Evolutionary conservation across 1,140 invertebrate genomes (phyloP).

Genomic region (Drosophila eugracilis): DNA sequence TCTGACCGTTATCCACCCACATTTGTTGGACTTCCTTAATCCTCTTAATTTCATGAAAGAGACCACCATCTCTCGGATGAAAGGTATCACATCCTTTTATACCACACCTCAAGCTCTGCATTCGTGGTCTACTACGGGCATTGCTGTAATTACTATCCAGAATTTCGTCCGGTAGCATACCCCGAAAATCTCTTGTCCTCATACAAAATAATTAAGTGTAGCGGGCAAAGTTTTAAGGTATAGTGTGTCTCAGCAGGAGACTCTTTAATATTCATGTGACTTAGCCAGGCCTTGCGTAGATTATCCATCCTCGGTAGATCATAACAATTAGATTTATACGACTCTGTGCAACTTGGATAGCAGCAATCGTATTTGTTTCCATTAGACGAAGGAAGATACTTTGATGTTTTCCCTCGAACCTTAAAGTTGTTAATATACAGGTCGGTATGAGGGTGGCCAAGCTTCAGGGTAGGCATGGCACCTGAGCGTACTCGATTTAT

Average conservation of each 20-base stretch:
- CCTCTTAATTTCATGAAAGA: too few species aligned
- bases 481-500: background rate
- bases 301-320: background rate
- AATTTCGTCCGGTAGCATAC: background rate
- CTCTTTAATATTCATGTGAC: background rate
- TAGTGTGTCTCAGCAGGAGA: too few species aligned
- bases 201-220: background rate
- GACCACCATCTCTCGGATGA: too few species aligned
- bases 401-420: too few species aligned
- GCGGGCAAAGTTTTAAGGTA: background rate
- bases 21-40: too few species aligned
- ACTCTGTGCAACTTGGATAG: background rate
- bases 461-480: background rate
- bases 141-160: background rate
- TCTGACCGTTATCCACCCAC: too few species aligned
- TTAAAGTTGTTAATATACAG: background rate
- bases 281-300: background rate
- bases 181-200: background rate
- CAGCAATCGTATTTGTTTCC: background rate
- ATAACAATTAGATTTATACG: background rate
- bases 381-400: too few species aligned
- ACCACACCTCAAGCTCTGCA: background rate
- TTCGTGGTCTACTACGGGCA: background rate
- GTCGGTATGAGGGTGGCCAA: background rate
- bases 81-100: too few species aligned